A percentile compares a stretch with the other conserved stretches of the same genome.
Conservation (phyloP, 2,113 vertebrate genomes). For the Diphyllodes magnificus region DNA sequence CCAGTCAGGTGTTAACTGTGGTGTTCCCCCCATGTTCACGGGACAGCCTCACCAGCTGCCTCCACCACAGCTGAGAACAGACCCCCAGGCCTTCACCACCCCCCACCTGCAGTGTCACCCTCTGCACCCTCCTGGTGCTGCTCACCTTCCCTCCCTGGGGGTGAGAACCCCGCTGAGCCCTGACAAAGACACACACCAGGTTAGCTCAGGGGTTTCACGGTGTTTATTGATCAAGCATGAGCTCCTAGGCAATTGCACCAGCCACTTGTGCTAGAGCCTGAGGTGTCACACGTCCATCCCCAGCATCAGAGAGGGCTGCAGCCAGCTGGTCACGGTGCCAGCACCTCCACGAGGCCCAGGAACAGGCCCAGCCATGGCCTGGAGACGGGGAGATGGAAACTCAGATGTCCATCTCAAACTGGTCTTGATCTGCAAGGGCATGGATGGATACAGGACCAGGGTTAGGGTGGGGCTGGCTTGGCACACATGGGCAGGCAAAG, state of each 20-base stretch:
- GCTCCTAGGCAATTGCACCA: conserved; percentile 58
- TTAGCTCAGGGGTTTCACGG: conserved; percentile 40
- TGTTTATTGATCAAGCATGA: conserved; percentile 66
- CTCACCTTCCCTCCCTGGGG: neutral
- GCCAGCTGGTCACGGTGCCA: conserved; percentile 39
- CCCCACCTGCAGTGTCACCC: neutral
- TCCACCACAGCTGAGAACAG: neutral
- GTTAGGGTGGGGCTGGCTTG: neutral
- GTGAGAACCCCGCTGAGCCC: accelerated
- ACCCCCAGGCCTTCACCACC: accelerated
- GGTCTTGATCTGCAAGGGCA: conserved; percentile 67
- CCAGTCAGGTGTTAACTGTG: too few species aligned
- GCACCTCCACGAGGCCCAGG: conserved; percentile 55
- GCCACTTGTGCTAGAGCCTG: conserved; percentile 55
- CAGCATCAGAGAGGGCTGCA: conserved; percentile 54
- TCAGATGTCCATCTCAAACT: conserved; percentile 77
- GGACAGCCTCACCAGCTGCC: too few species aligned
- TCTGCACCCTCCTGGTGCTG: neutral
- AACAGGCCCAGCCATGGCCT: conserved; percentile 49
- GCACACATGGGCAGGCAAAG: neutral
- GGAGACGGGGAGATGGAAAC: conserved; percentile 29
- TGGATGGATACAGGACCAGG: neutral
- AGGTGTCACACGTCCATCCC: conserved; percentile 61
- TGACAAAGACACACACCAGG: neutral
- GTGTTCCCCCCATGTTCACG: accelerated